Percentiles rank a stretch among this genome's conserved stretches.
Conservation (phyloP, 2,797 vertebrate genomes). For the Xenopus petersii region DNA sequence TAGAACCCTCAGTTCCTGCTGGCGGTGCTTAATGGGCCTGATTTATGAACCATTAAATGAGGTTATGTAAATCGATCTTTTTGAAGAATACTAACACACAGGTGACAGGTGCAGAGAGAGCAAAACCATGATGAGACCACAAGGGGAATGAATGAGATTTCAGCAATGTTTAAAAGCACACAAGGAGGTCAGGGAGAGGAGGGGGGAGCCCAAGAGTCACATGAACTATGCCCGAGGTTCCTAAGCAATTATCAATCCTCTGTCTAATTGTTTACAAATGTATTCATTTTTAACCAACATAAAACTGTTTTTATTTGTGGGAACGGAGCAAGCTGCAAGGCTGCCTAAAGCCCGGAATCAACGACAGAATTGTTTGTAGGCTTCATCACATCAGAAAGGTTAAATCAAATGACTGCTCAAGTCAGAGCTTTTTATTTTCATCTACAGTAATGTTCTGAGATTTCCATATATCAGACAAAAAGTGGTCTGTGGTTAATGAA, state of each 20-base stretch:
- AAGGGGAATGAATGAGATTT: constrained; percentile 80
- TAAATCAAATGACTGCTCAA: background rate
- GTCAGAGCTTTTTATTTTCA: background rate
- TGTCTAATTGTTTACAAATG: constrained; percentile 45
- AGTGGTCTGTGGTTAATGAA: no score
- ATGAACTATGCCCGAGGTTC: constrained; percentile 80
- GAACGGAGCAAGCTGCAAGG: constrained; percentile 18
- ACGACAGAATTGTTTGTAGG: background rate
- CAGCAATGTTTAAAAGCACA: constrained; percentile 73
- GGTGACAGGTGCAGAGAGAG: constrained; percentile 98
- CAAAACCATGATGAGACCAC: constrained; percentile 74
- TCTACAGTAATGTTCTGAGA: no score
- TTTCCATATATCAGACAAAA: no score
- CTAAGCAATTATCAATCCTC: constrained; percentile 71
- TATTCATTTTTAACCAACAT: constrained; percentile 42
- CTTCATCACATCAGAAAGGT: no score
- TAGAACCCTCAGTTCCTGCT: constrained; percentile 99
- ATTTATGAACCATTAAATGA: constrained; percentile 99
- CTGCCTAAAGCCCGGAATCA: background rate
- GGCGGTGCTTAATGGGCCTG: constrained; percentile 99
- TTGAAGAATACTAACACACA: constrained; percentile 97
- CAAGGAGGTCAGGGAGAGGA: constrained; percentile 69
- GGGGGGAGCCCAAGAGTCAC: constrained; percentile 78
- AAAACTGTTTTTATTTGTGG: constrained; percentile 13
- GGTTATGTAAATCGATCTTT: constrained; percentile 99